Evolutionary conservation across 2,888 invertebrate genomes (phyloP).

Genomic region (Eupithecia insigniata): DNA sequence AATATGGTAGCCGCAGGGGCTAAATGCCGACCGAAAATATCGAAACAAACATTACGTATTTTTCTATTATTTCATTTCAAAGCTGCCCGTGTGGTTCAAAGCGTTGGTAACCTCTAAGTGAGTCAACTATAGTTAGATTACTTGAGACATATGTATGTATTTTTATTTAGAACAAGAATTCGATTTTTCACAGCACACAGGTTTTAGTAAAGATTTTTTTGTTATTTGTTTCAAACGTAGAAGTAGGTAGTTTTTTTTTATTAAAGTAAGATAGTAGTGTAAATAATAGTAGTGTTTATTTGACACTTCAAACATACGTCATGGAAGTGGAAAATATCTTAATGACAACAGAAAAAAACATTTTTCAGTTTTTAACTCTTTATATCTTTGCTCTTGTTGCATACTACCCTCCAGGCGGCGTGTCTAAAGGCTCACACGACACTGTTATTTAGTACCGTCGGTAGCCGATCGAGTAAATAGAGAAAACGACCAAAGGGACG

Average conservation of each 20-base stretch:
- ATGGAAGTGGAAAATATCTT: background rate
- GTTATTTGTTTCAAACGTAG: too few relatives aligned
- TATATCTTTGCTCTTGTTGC: conserved; percentile 10
- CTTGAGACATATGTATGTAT: too few relatives aligned
- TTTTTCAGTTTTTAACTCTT: background rate
- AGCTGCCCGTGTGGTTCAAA: background rate
- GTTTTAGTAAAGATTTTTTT: too few relatives aligned
- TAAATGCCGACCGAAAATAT: background rate
- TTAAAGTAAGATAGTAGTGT: too few relatives aligned
- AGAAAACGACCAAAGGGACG: conserved; percentile 42
- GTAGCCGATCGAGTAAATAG: conserved; percentile 55
- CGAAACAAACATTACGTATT: background rate
- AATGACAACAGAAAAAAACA: too few relatives aligned
- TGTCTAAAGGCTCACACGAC: conserved; percentile 78
- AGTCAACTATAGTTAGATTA: background rate
- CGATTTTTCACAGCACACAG: too few relatives aligned
- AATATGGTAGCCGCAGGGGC: conserved; percentile 29
- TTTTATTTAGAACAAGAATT: too few relatives aligned
- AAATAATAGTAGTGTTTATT: background rate
- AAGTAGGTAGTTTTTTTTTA: too few relatives aligned
- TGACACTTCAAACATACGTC: background rate
- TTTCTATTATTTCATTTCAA: background rate
- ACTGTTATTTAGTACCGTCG: conserved; percentile 82
- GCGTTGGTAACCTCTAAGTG: background rate
- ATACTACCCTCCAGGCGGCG: conserved; percentile 65